Percentiles rank a stretch among this genome's conserved stretches.
Conservation (phyloP, 2,888 invertebrate species). For the Archips crataeganus region DNA sequence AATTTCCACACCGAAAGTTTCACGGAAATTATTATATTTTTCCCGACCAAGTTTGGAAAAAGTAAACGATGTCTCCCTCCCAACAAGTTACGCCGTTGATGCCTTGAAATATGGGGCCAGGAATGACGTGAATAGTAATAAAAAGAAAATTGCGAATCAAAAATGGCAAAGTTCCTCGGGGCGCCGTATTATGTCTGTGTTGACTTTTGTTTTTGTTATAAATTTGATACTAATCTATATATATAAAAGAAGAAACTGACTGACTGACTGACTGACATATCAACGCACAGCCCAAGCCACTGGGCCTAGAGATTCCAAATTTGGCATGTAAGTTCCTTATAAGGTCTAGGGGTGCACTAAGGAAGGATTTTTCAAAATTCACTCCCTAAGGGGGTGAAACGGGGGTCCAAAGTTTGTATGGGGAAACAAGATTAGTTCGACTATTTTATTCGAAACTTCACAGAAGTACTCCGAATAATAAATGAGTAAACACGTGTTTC, state of each 20-base stretch:
- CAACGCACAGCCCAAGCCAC: too few relatives aligned
- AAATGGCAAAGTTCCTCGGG: conserved; percentile 35
- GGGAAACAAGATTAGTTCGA: too few relatives aligned
- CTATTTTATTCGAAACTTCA: too few relatives aligned
- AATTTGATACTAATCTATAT: conserved; percentile 17
- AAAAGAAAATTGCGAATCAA: conserved; percentile 43
- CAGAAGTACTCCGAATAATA: too few relatives aligned
- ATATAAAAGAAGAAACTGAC: neutral
- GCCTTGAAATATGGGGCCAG: conserved; percentile 43
- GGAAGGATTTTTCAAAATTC: too few relatives aligned
- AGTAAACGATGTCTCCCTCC: conserved; percentile 36
- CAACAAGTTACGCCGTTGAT: conserved; percentile 42
- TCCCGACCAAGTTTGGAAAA: conserved; percentile 43
- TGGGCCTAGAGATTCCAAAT: too few relatives aligned
- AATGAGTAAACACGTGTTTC: too few relatives aligned
- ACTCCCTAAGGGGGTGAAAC: too few relatives aligned
- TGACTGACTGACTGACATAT: too few relatives aligned
- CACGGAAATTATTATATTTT: conserved; percentile 42
- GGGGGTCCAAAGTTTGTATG: too few relatives aligned
- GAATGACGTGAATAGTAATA: conserved; percentile 45
- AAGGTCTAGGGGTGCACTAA: too few relatives aligned
- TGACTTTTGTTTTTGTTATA: conserved; percentile 18
- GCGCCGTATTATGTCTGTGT: conserved; percentile 15
- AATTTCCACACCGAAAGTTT: conserved; percentile 36
- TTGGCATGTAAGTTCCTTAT: too few relatives aligned